phyloP scores from a whole-genome alignment of 1,140 invertebrate species.

The Grapholita molesta region DNA sequence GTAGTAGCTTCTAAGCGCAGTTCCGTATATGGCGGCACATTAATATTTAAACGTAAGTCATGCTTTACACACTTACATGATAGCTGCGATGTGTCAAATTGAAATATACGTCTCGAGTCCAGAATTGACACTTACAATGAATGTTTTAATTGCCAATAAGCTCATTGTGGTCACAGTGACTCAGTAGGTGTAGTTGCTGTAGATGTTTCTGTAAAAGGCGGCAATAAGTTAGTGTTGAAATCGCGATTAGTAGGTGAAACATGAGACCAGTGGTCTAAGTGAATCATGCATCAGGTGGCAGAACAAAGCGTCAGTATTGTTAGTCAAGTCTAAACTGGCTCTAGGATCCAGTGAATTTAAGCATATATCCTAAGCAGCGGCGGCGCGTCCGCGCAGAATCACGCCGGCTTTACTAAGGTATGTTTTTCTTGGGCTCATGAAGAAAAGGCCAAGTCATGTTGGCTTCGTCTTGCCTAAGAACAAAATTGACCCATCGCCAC shows the following conservation, averaged over 20 bases:
- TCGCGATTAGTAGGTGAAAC: constrained; percentile 16
- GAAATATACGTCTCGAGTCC: constrained; percentile 43
- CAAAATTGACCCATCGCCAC: too few relatives aligned
- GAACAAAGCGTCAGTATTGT: not conserved
- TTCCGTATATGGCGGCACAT: constrained; percentile 36
- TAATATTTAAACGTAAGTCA: constrained; percentile 45
- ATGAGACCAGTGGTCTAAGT: constrained; percentile 8
- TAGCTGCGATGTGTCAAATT: constrained; percentile 58
- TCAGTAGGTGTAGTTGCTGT: too few relatives aligned
- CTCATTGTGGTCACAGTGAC: constrained; percentile 9
- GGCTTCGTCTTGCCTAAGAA: too few relatives aligned
- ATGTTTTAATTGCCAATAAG: constrained; percentile 30
- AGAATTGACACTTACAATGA: constrained; percentile 47
- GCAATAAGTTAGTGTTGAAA: constrained; percentile 10
- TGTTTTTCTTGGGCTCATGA: too few relatives aligned
- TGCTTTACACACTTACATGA: constrained; percentile 24
- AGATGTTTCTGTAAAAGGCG: constrained; percentile 7
- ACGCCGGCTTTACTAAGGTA: too few relatives aligned
- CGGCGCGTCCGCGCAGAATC: too few relatives aligned
- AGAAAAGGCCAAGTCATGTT: too few relatives aligned
- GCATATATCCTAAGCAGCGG: too few relatives aligned
- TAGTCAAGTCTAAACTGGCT: constrained; percentile 18
- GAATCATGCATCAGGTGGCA: constrained; percentile 10
- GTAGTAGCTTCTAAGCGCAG: constrained; percentile 18
- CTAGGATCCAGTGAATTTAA: too few relatives aligned